Evolutionary conservation across 2,113 vertebrate genomes (phyloP).

Genomic region (Datnioides undecimradiatus): DNA sequence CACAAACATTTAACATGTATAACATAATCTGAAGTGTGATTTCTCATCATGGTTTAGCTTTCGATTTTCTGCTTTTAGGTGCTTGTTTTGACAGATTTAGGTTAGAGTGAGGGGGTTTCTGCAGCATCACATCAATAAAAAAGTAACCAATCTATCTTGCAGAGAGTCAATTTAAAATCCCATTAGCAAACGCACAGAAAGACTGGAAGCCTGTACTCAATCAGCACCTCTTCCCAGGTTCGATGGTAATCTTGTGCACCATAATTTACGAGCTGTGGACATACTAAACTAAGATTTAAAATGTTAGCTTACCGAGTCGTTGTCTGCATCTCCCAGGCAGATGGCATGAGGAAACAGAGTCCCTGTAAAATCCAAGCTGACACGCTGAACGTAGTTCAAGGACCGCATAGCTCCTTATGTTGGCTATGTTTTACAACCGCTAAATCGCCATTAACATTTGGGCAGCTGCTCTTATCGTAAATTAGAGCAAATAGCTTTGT

Average conservation of each 20-base stretch:
- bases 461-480: background rate
- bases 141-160: no score
- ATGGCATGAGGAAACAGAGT: slow-evolving; percentile 94
- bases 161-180: no score
- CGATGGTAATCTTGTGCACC: background rate
- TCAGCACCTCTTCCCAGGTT: background rate
- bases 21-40: background rate
- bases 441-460: background rate
- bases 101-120: no score
- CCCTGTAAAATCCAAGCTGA: slow-evolving; percentile 92
- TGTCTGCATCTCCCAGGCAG: slow-evolving; percentile 95
- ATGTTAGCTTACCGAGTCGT: slow-evolving; percentile 86
- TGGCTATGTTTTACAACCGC: background rate
- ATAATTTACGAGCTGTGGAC: background rate
- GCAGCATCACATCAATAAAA: no score
- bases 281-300: background rate
- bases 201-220: background rate
- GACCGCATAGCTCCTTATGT: slow-evolving; percentile 85
- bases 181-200: no score
- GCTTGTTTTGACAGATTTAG: no score
- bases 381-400: slow-evolving; percentile 91
- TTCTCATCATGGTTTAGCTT: no score
- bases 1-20: background rate
- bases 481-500: no score
- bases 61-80: no score